These are phyloP conservation scores for Aplochiton taeniatus DNA, from an alignment of 2,797 vertebrate genomes.

Conservation along the genomic window DNA sequence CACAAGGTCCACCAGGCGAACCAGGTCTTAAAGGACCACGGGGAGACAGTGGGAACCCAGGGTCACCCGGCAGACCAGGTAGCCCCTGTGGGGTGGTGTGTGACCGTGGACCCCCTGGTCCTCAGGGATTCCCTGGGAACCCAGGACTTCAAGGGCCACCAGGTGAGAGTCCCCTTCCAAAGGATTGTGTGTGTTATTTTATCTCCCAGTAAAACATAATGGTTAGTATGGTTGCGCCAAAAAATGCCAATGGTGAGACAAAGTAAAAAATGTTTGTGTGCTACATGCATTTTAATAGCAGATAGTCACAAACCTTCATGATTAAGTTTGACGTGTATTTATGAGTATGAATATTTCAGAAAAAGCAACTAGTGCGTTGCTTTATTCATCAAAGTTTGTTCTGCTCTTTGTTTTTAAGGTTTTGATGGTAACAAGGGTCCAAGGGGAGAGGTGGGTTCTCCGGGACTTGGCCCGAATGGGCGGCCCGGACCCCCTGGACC, in stretches of 20 bases:
- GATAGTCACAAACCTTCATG: too few relatives aligned
- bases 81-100: too few relatives aligned
- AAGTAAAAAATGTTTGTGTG: too few relatives aligned
- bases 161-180: slow-evolving; percentile 36
- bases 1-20: slow-evolving; percentile 56
- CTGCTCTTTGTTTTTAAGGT: slow-evolving; percentile 39
- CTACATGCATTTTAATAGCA: too few relatives aligned
- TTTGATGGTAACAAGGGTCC: slow-evolving; percentile 48
- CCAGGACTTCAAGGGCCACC: slow-evolving; percentile 37
- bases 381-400: not conserved
- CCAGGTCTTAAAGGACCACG: slow-evolving; percentile 40
- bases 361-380: not conserved
- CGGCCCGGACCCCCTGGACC: slow-evolving; percentile 49
- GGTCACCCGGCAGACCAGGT: slow-evolving; percentile 51
- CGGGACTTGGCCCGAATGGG: slow-evolving; percentile 50
- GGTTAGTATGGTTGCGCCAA: too few relatives aligned
- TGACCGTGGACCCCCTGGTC: too few relatives aligned
- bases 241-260: too few relatives aligned
- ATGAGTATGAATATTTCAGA: slow-evolving; percentile 1
- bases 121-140: not conserved
- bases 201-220: not conserved
- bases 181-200: too few relatives aligned
- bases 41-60: slow-evolving; percentile 28
- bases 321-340: too few relatives aligned
- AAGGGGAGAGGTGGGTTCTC: slow-evolving; percentile 47